Percentiles rank a stretch among this genome's conserved stretches.
Evolutionary conservation across 2,888 invertebrate species (phyloP).

Genomic region (Nasonia oneida): DNA sequence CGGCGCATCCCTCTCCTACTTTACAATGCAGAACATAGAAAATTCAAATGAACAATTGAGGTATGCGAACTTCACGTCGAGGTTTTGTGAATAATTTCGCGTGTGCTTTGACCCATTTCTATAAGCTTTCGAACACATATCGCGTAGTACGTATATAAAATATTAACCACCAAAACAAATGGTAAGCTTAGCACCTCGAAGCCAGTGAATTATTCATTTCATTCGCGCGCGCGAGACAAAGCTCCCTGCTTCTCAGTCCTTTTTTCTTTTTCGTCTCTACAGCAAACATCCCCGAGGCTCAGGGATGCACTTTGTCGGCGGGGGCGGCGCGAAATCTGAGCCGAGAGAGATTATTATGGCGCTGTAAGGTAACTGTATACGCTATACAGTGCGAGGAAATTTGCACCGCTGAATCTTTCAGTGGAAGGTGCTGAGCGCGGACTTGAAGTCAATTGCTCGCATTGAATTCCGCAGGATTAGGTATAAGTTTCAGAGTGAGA

Average conservation of each 20-base stretch:
- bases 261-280: constrained; percentile 59
- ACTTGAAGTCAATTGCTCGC: neutral
- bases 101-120: too few relatives aligned
- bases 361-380: neutral
- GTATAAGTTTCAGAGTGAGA: neutral
- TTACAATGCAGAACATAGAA: neutral
- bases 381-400: neutral
- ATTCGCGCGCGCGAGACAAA: constrained; percentile 66
- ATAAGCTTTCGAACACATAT: too few relatives aligned
- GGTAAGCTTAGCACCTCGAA: constrained; percentile 69
- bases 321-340: neutral
- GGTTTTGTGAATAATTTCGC: neutral
- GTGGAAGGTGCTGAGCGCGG: neutral
- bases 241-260: constrained; percentile 14
- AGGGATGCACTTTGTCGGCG: constrained; percentile 33
- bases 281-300: constrained; percentile 35
- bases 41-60: neutral
- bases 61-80: neutral
- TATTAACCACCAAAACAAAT: constrained; percentile 68
- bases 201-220: constrained; percentile 76
- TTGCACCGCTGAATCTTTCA: neutral
- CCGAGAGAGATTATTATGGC: constrained; percentile 33
- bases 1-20: too few relatives aligned
- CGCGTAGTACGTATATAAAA: too few relatives aligned
- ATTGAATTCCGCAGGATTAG: neutral